Evolutionary conservation across 53 echinoderm and acorn worm genomes (phyloP).

Genomic region (Apostichopus leukothele): DNA sequence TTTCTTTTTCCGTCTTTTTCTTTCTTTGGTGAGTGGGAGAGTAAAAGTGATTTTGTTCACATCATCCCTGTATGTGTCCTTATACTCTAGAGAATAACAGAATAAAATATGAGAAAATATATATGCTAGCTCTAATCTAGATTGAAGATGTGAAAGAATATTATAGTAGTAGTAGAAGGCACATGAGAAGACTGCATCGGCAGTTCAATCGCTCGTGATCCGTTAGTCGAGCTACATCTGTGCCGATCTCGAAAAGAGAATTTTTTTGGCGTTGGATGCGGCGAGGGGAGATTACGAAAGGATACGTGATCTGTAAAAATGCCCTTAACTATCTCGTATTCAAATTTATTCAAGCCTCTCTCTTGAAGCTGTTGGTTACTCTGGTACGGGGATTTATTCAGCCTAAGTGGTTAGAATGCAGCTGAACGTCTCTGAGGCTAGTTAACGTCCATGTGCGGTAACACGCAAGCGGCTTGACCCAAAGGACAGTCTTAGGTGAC

Average conservation of each 20-base stretch:
- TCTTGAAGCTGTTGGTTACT: conserved; percentile 2
- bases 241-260: too few relatives aligned
- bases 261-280: background rate
- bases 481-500: conserved; percentile 16
- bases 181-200: too few relatives aligned
- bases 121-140: background rate
- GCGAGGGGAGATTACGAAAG: background rate
- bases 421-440: background rate
- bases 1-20: background rate
- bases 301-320: background rate
- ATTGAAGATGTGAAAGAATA: background rate
- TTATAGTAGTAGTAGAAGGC: too few relatives aligned
- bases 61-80: background rate
- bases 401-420: conserved; percentile 4
- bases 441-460: background rate
- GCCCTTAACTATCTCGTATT: background rate
- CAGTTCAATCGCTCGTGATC: too few relatives aligned
- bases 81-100: background rate
- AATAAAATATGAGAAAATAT: background rate
- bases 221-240: too few relatives aligned
- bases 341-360: conserved; percentile 24
- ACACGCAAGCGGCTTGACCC: background rate
- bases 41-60: background rate
- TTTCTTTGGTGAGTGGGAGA: background rate
- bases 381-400: conserved; percentile 19